phyloP scores from a whole-genome alignment of 2,888 invertebrate species.

The Ornithoptera alexandrae region DNA sequence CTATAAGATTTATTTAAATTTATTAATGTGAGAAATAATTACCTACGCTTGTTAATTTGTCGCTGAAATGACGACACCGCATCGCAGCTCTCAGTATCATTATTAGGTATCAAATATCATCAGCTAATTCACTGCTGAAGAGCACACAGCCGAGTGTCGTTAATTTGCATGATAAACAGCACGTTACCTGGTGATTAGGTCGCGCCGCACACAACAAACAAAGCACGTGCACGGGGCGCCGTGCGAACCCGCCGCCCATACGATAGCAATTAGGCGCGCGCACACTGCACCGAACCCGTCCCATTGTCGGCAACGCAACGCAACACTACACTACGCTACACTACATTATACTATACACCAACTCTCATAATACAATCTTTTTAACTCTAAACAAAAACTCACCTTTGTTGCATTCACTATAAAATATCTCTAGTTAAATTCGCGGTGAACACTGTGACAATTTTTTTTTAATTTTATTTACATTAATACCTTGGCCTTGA shows the following conservation, averaged over 20 bases:
- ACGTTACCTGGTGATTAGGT: constrained; percentile 55
- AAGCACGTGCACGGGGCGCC: constrained; percentile 41
- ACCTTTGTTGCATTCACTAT: constrained; percentile 59
- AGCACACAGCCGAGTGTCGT: neutral
- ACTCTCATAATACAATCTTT: constrained; percentile 50
- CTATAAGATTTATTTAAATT: no score
- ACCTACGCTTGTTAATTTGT: no score
- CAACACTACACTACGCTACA: constrained; percentile 11
- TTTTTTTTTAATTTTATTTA: no score
- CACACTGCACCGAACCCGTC: constrained; percentile 40
- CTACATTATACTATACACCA: constrained; percentile 51
- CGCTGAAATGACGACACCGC: no score
- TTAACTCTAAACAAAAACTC: constrained; percentile 72
- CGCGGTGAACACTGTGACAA: no score
- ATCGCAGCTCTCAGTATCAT: no score
- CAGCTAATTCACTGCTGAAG: constrained; percentile 2
- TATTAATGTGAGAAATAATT: no score
- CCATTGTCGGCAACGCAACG: constrained; percentile 49
- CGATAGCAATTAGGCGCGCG: constrained; percentile 61
- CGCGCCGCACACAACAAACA: constrained; percentile 45
- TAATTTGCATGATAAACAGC: constrained; percentile 35
- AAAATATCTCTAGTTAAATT: constrained; percentile 36
- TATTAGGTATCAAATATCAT: constrained; percentile 8
- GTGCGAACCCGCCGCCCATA: constrained; percentile 42
- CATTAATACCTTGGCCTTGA: no score